A percentile compares a stretch with the other conserved stretches of the same genome.
These are phyloP conservation scores for Cyrtonyx montezumae DNA, from an alignment of 2,113 vertebrate species.

Conservation along the genomic window DNA sequence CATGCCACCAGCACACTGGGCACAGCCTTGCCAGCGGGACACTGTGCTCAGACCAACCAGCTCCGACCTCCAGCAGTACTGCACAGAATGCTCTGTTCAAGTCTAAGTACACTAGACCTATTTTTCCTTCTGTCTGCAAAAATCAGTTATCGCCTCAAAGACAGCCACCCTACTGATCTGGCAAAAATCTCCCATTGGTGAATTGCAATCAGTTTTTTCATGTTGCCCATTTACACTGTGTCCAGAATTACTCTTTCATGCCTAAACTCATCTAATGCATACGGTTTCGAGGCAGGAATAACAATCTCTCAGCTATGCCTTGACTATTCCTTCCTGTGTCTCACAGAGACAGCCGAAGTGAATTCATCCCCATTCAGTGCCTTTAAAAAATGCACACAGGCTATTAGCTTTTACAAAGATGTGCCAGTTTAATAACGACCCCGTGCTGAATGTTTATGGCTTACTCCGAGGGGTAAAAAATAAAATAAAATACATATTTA, in stretches of 20 bases:
- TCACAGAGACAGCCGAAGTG: constrained; percentile 11
- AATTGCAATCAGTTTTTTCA: neutral
- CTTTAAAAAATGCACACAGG: neutral
- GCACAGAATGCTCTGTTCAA: neutral
- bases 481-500: neutral
- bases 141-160: neutral
- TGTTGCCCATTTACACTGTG: neutral
- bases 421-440: neutral
- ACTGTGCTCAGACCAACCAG: neutral
- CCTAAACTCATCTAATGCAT: neutral
- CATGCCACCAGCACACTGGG: neutral
- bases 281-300: constrained; percentile 11
- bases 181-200: neutral
- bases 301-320: neutral
- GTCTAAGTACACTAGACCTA: neutral
- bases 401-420: neutral
- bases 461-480: neutral
- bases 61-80: too few relatives aligned
- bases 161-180: neutral
- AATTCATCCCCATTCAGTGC: neutral
- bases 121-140: neutral
- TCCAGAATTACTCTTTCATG: neutral
- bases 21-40: accelerated
- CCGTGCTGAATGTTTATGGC: neutral
- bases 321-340: neutral